A percentile compares a stretch with the other conserved stretches of the same genome.
phyloP scores from a whole-genome alignment of 2,113 vertebrate species.

The Myanophis thanlyinensis region DNA sequence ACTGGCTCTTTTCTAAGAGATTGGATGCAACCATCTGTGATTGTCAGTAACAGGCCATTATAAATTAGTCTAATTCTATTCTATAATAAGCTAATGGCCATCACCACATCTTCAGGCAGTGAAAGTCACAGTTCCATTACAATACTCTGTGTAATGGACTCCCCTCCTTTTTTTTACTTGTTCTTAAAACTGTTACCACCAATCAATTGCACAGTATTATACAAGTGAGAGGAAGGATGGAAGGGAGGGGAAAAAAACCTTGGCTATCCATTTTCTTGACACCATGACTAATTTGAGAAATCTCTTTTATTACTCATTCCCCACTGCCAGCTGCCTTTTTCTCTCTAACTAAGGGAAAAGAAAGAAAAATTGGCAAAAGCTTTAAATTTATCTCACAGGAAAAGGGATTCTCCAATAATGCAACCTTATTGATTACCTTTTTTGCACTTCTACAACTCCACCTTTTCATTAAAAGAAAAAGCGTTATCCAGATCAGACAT shows the following conservation, averaged over 20 bases:
- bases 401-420: neutral
- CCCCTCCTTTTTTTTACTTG: neutral
- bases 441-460: neutral
- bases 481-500: neutral
- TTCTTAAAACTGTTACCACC: neutral
- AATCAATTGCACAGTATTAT: neutral
- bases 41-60: neutral
- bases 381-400: neutral
- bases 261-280: neutral
- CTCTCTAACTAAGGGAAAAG: neutral
- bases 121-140: neutral
- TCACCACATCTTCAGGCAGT: neutral
- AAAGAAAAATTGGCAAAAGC: neutral
- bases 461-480: neutral
- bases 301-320: neutral
- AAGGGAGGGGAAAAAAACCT: neutral
- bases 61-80: neutral
- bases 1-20: neutral
- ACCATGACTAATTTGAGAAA: neutral
- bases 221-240: neutral
- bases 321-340: neutral
- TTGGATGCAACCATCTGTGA: neutral
- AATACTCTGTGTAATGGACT: neutral
- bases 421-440: neutral
- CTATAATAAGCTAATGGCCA: neutral